These are phyloP conservation scores for Macropodus opercularis DNA, from an alignment of 2,797 vertebrate species.

Conservation along the genomic window DNA sequence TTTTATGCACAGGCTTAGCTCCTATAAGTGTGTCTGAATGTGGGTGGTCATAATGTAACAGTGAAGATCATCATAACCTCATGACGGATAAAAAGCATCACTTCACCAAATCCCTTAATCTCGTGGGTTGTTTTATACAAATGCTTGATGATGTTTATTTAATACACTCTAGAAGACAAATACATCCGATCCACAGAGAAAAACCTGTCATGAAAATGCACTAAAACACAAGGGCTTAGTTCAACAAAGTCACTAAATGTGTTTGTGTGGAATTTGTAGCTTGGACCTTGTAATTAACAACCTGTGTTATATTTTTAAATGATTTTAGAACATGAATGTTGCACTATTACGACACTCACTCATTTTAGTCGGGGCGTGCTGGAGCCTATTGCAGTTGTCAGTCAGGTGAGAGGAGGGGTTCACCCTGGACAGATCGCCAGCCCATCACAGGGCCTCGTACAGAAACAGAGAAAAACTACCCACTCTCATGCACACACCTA, in stretches of 20 bases:
- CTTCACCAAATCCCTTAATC: constrained; percentile 82
- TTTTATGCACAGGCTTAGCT: constrained; percentile 6
- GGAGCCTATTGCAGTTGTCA: no score
- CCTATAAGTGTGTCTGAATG: background rate
- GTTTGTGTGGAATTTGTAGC: constrained; percentile 56
- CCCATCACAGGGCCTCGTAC: no score
- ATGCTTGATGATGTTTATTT: constrained; percentile 78
- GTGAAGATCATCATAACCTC: constrained; percentile 65
- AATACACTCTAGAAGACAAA: constrained; percentile 80
- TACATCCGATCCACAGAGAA: constrained; percentile 66
- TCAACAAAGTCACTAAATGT: constrained; percentile 69
- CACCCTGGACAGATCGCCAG: no score
- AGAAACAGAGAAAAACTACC: no score
- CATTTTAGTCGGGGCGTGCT: no score
- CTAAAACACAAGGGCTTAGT: constrained; percentile 77
- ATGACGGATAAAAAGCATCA: constrained; percentile 79
- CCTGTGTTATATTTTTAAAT: constrained; percentile 46
- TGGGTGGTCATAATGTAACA: constrained; percentile 67
- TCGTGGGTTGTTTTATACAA: constrained; percentile 72
- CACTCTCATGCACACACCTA: no score
- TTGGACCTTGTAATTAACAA: constrained; percentile 70
- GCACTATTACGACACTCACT: no score
- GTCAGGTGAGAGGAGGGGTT: no score
- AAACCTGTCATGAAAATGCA: constrained; percentile 77
- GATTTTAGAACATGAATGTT: no score